phyloP scores from a whole-genome alignment of 1,140 invertebrate genomes.

The Triops longicaudatus region DNA sequence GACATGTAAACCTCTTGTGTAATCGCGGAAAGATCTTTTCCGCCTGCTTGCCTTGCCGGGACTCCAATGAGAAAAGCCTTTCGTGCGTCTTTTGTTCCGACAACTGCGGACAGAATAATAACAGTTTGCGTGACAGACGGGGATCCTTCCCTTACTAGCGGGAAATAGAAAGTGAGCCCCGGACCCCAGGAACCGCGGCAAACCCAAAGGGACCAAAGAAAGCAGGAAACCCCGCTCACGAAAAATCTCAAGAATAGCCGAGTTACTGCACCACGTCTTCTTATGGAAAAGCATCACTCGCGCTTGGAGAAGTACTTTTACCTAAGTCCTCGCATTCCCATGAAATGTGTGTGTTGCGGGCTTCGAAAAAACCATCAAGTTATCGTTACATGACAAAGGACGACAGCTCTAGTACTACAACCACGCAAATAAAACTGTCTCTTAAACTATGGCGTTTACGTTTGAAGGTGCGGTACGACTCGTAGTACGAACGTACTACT shows the following conservation, averaged over 20 bases:
- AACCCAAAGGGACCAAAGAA: background rate
- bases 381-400: background rate
- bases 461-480: background rate
- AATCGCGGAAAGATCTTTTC: conserved; percentile 1
- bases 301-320: background rate
- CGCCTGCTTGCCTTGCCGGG: background rate
- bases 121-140: conserved; percentile 14
- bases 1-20: conserved; percentile 5
- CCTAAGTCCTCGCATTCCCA: background rate
- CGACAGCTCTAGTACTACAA: background rate
- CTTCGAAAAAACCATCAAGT: background rate
- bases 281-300: background rate
- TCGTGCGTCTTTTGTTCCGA: conserved; percentile 6
- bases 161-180: background rate
- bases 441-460: background rate
- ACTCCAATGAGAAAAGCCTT: background rate
- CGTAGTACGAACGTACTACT: too few species aligned
- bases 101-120: conserved; percentile 15
- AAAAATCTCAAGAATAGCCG: background rate
- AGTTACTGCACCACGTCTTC: too few species aligned
- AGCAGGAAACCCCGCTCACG: background rate
- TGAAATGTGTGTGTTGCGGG: background rate
- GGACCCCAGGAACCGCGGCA: background rate
- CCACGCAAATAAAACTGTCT: background rate
- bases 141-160: background rate